Conservation (phyloP, 1,140 invertebrate genomes). For the Mizuhopecten yessoensis region DNA sequence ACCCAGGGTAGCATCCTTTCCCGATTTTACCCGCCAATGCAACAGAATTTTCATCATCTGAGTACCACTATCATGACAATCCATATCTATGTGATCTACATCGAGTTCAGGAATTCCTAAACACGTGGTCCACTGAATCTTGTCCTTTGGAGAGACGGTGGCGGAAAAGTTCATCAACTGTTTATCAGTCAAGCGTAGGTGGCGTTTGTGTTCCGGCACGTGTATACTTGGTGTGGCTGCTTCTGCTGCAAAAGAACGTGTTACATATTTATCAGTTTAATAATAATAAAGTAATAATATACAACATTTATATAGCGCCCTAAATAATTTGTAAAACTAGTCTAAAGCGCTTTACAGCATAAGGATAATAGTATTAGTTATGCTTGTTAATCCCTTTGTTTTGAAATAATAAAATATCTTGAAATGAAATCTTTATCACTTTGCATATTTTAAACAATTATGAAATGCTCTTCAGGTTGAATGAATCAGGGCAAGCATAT, state of each 20-base stretch:
- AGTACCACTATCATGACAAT: background rate
- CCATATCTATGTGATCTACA: background rate
- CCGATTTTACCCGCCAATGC: background rate
- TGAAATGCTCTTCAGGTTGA: too few relatives aligned
- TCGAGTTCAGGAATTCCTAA: background rate
- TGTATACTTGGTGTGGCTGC: background rate
- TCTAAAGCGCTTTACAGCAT: too few relatives aligned
- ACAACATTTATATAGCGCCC: too few relatives aligned
- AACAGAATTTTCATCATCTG: conserved; percentile 12
- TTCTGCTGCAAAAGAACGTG: background rate
- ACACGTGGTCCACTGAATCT: background rate
- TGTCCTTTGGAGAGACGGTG: background rate
- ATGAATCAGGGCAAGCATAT: too few relatives aligned
- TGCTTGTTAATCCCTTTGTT: too few relatives aligned
- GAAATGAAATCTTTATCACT: too few relatives aligned
- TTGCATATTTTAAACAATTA: too few relatives aligned
- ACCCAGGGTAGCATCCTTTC: background rate
- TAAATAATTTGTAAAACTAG: too few relatives aligned
- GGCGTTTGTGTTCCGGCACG: background rate
- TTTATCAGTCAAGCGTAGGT: background rate
- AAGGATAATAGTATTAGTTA: too few relatives aligned
- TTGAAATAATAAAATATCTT: too few relatives aligned
- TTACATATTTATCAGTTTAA: too few relatives aligned
- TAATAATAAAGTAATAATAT: too few relatives aligned
- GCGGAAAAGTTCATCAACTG: background rate